Base-by-base conservation (phyloP, 2,797 vertebrate species). In the Limosa lapponica region DNA sequence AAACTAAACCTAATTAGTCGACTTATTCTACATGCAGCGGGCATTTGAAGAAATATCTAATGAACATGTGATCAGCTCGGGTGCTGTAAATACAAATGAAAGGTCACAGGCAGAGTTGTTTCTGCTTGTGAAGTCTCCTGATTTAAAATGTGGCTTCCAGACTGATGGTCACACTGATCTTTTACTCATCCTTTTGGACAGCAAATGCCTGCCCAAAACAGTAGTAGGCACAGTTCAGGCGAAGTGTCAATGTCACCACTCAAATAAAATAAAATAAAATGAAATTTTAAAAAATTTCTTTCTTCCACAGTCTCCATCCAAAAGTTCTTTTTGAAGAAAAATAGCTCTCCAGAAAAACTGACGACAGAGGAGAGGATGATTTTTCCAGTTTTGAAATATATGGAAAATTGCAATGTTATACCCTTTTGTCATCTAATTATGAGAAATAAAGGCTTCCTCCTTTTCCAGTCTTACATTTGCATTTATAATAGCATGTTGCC, bases 401-500 rank as follows among this genome's bases (percentile, higher is more conserved):
- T 4, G 13, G 70, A 58, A 86, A 74, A 83, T 82, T 62, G 49
- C 59, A 23, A 34, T 36, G 22, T 82, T 90, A 43, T 28, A 58
- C 37, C 39, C 71, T 79, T 95, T 87, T 93, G 85, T 87, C 69
- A 71, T 43, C 66, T 93, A 93, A 89, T 95, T 67, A 92, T 66
- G 81, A 89, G 87, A 84, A 91, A 84, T 91, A 82, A 93, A 94
- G 80, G 58, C 82, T 67, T 80, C 57, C 69, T 51, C 72, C 59
- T 81, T 88, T 66, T 23, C 66, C 83, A 73, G n/a, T 13, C 82
- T 12, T 3, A 48, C 55, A 94, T 96, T 92, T 96, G 95, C 95
- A 97, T 97, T 95, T 84, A 65, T 95, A 96, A 95, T 89, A 48
- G 64, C 39, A 34, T 36, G 96, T 96, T 97, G 93, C 96, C 96